phyloP scores from a whole-genome alignment of 2,797 vertebrate genomes.

The Macrochelys suwanniensis region DNA sequence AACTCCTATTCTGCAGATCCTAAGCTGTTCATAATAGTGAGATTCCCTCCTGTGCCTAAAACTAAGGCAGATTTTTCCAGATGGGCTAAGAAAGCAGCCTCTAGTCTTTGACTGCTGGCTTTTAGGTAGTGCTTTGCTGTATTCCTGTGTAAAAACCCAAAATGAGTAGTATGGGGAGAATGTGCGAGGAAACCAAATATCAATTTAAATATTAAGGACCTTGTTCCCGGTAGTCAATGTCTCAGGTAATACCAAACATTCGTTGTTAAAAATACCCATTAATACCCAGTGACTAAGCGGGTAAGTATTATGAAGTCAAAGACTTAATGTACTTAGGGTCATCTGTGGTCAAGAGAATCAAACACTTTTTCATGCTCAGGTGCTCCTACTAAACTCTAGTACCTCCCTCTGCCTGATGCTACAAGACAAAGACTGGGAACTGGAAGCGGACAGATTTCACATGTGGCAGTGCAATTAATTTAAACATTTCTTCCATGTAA shows the following conservation, averaged over 20 bases:
- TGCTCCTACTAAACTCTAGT: background rate
- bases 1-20: background rate
- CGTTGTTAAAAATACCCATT: background rate
- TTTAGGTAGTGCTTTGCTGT: background rate
- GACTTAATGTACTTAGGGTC: background rate
- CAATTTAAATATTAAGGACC: conserved; percentile 6
- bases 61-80: background rate
- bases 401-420: background rate
- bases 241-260: background rate
- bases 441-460: background rate
- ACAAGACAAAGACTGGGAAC: background rate
- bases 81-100: background rate
- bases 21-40: background rate
- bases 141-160: background rate
- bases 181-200: background rate
- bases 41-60: background rate
- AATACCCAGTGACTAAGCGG: background rate
- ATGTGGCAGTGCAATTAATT: background rate
- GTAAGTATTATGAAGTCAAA: background rate
- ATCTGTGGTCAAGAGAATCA: background rate
- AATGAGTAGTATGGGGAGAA: background rate
- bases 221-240: background rate
- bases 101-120: background rate
- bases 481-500: background rate
- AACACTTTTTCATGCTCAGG: background rate